Base-by-base conservation (phyloP, 1,140 invertebrate species). In the Macrocentrus cingulum region DNA sequence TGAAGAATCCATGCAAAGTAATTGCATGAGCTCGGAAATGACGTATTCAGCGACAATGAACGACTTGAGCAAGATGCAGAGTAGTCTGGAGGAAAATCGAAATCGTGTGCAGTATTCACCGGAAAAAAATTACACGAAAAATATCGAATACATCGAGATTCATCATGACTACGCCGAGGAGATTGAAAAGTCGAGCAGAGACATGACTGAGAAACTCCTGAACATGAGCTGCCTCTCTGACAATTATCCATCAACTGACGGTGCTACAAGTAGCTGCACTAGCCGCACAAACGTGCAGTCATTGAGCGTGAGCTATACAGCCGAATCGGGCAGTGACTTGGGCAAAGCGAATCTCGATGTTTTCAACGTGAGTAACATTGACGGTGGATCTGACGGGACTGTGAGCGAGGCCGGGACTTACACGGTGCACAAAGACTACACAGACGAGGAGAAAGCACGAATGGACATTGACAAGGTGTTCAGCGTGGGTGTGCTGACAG, bases 401-500 rank as follows among this genome's bases (percentile, higher is more conserved):
- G 82, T 86, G 0, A 92, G 90, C 74, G 90, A 92, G 71, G 83
- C 89, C 4, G 92, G 92, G 22, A 95, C 92, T 1, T 95, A 95
- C 63, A 95, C 92, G 0, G 86, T 95, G 29, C 89, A 92, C 64
- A 88, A 88, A 52, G 89, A 92, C 63, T 91, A 91, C 63, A 88
- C 89, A 0, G 91, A 92, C 66, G 90, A 91, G 66, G 89, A 92
- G 61, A 88, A 91, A 79, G 91, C 91, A 41, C 82, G 91, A 64
- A 89, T 90, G 83, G 90, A 90, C 66, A 95, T 95, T 63, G 92
- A 94, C 65, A 84, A 85, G 62, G 85, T 87, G 36, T 91, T 91
- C 75, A 85, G 84, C 44, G 80, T 87, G 11, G 77, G 81, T 44
- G 62, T 75, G 58, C 65, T 82, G 19, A 75, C 79, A 5, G 74